Evolutionary conservation across 2,113 vertebrate genomes (phyloP), one percentile per base, ranked within the genome.

Genomic region (Mormyrus iriodes): DNA sequence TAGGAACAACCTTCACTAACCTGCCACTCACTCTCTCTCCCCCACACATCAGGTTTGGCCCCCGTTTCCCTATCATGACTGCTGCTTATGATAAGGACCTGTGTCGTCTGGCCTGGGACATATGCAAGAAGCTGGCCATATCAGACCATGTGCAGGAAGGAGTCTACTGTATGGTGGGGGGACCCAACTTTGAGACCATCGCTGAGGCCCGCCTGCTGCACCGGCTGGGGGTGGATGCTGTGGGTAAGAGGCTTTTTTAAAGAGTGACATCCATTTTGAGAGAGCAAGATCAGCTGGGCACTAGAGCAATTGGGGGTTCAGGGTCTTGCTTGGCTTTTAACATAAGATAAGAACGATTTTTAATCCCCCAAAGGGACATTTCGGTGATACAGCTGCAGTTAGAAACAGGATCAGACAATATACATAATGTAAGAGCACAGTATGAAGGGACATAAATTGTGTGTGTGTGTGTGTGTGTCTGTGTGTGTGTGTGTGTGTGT

Each of bases 151-250:
- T 94, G 88, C 95, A 93, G 46, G 95, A 97, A 84, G 96, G 96
- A 0, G 95, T 97, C 44, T 97, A 97, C 73, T 96, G 95, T 89
- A 96, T 96, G 96, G 96, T 96, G 58, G 95, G 95, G 0, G 96
- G 96, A 7, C 96, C 96, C 13, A 96, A 94, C 92, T 97, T 97
- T 83, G 96, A 97, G 89, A 95, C 90, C 88, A 94, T 96, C 0
- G 96, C 96, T 10, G 96, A 97, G 92, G 96, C 96, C 39, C 91
- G 90, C 46, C 91, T 97, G 69, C 53, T 97, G 83, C 95, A 96
- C 90, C 93, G 85, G 76, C 93, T 97, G 9, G 96, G 96, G 0
- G 96, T 95, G 49, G 96, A 97, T 12, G 96, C 96, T 8, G 96
- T 97, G 4, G 96, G 96, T 97, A 90, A 85, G 42, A 3, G 8